Evolutionary conservation across 2,888 invertebrate genomes (phyloP), one percentile per base, ranked within the genome.

Genomic region (Encarsia formosa): DNA sequence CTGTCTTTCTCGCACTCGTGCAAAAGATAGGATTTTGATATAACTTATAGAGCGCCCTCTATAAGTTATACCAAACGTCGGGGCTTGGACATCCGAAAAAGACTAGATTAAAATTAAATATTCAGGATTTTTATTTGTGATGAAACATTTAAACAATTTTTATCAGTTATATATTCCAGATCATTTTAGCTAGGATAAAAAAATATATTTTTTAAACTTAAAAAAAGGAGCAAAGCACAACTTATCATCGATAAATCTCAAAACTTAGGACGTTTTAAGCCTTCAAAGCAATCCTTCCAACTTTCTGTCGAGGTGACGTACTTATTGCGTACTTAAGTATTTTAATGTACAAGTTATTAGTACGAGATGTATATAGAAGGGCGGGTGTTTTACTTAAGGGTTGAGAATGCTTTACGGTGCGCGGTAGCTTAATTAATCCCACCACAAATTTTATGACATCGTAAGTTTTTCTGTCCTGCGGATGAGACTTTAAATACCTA

Each of bases 261-360:
- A 46, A 51, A 55, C 35, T 55, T 55, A 44, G 18, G 55, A 51
- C 51, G 31, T 18, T 13, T 13, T 55, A 48, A 48, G 47, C 47
- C 46, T 22, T 22, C 13, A 9, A n/a, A 31, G 26, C n/a, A n/a
- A n/a, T n/a, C 44, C 49, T 38, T 42, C 32, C 29, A 49, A 49
- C 13, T 54, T 45, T 39, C 42, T 19, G 38, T 43, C 47, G 40
- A 16, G 15, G 23, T 44, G 40, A 41, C 40, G 47, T 71, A 70
- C 72, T 73, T 73, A 70, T 71, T 68, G 65, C 41, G 65, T 68
- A 69, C 70, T 68, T 72, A 67, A 69, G 69, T 65, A 63, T 70
- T 71, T 71, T 73, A 71, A 73, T 73, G 73, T 70, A 70, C 67
- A 71, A 71, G 72, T 73, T 72, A 66, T 66, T 67, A 69, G 65